These are phyloP conservation scores for Paratilapia polleni DNA, from an alignment of 2,113 vertebrate genomes.

Conservation along the genomic window DNA sequence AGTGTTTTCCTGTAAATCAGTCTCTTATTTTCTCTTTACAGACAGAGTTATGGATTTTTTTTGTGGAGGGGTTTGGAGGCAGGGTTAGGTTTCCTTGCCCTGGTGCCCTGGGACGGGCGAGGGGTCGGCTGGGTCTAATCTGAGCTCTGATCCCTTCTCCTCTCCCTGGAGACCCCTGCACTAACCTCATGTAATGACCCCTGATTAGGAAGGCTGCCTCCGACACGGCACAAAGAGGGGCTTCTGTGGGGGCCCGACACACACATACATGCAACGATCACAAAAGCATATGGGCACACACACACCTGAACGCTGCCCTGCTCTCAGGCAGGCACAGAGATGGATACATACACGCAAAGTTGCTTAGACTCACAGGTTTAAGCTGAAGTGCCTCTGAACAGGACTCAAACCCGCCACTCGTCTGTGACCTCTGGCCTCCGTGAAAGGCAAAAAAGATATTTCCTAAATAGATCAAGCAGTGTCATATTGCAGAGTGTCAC, in stretches of 20 bases:
- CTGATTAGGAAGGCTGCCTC: constrained; percentile 82
- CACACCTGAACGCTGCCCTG: constrained; percentile 34
- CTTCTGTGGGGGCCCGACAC: constrained; percentile 63
- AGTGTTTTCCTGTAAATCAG: constrained; percentile 62
- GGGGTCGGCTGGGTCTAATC: constrained; percentile 81
- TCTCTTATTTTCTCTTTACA: constrained; percentile 37
- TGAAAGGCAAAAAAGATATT: background rate
- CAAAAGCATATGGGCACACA: constrained; percentile 20
- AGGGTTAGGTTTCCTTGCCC: constrained; percentile 70
- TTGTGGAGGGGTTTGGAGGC: background rate
- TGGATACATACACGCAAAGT: background rate
- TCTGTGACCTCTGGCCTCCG: background rate
- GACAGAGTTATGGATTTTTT: background rate
- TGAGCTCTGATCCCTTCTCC: constrained; percentile 80
- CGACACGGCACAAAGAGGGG: constrained; percentile 78
- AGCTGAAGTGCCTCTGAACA: constrained; percentile 17
- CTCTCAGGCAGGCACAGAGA: background rate
- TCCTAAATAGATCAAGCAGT: background rate
- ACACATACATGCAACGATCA: constrained; percentile 11
- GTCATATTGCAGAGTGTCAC: background rate
- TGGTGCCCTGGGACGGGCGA: constrained; percentile 73
- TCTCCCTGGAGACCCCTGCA: constrained; percentile 75
- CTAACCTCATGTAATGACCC: constrained; percentile 83
- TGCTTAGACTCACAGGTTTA: background rate
- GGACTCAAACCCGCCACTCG: background rate